Base-by-base conservation (phyloP, 2,888 invertebrate species). In the Xanthia togata region DNA sequence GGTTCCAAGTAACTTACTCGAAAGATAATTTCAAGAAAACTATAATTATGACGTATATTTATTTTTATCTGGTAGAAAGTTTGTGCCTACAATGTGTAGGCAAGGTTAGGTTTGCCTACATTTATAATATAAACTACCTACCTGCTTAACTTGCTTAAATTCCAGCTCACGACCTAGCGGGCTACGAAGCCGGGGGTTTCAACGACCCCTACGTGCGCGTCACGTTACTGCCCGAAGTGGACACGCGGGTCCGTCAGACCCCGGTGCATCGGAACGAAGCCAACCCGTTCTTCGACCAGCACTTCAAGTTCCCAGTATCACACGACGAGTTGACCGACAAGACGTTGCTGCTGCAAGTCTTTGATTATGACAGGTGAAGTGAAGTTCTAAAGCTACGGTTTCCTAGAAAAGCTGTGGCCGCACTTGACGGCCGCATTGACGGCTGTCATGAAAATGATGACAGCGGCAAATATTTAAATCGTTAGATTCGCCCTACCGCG, bases 221-320 rank as follows among this genome's bases (percentile, higher is more conserved):
- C 12, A 97, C 97, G 62, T 95, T 99, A 26, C 96, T 97, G n/a
- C 99, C 99, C 0, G 98, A 98, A 91, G 98, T 99, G 26, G 99
- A 99, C 93, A 97, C 97, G 62, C 97, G 98, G 67, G 98, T 98
- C 83, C 97, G 99, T 8, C 98, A 99, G 93, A 98, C 99, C 0
- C 97, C 98, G 23, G 98, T 98, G 67, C 98, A 98, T 91, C 97
- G 98, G 78, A 98, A 98, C 92, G 98, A 98, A 89, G 97, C 98
- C 14, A 98, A 98, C 94, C 99, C 99, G 0, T 98, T 98, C 94
- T 99, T 98, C 93, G 98, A 99, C 96, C 98, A 99, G 92, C 98
- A 98, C 92, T 99, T 99, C 96, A 99, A 99, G 95, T 99, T 99
- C 92, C 99, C 99, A 1, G 98, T 99, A 14, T 98, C 98, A 23